Evolutionary conservation across 2,888 invertebrate species (phyloP).

Genomic region (Cremastinae sp.): DNA sequence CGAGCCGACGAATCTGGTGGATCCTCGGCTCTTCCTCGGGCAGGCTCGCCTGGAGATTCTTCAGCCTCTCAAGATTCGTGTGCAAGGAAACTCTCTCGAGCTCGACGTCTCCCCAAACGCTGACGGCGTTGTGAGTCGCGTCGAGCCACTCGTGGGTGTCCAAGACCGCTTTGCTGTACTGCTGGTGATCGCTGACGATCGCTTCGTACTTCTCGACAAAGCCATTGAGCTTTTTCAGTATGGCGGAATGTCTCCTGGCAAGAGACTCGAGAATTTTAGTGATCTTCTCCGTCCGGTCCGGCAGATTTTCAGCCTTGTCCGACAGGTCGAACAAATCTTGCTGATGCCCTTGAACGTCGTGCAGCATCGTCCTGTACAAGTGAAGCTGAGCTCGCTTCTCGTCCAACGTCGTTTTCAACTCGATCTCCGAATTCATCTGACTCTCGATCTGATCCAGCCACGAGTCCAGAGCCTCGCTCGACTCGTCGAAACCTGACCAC

Average conservation of each 20-base stretch:
- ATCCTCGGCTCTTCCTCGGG: slow-evolving; percentile 94
- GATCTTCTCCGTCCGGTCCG: slow-evolving; percentile 89
- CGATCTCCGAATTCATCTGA: slow-evolving; percentile 89
- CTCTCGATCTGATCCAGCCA: slow-evolving; percentile 91
- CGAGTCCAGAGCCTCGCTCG: slow-evolving; percentile 87
- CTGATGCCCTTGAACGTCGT: slow-evolving; percentile 92
- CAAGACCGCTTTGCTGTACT: slow-evolving; percentile 92
- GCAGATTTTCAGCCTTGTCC: slow-evolving; percentile 89
- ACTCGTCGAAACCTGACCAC: slow-evolving; percentile 96
- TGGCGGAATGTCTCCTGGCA: slow-evolving; percentile 87
- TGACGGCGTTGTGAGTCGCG: slow-evolving; percentile 90
- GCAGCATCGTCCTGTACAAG: slow-evolving; percentile 89
- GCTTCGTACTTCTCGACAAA: slow-evolving; percentile 93
- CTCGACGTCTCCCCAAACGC: slow-evolving; percentile 91
- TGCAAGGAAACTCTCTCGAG: slow-evolving; percentile 92
- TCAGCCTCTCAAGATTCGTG: slow-evolving; percentile 91
- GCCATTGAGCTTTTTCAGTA: slow-evolving; percentile 87
- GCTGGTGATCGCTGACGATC: slow-evolving; percentile 93
- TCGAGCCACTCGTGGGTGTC: slow-evolving; percentile 94
- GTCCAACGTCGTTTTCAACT: slow-evolving; percentile 92
- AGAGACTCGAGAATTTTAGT: slow-evolving; percentile 87
- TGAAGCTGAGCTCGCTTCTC: slow-evolving; percentile 95
- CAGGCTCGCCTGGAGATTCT: slow-evolving; percentile 88
- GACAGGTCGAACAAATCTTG: slow-evolving; percentile 91
- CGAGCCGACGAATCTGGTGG: slow-evolving; percentile 89